Percentiles rank a stretch among this genome's conserved stretches.
Conservation (phyloP, 2,797 vertebrate genomes). For the Hybognathus amarus region DNA sequence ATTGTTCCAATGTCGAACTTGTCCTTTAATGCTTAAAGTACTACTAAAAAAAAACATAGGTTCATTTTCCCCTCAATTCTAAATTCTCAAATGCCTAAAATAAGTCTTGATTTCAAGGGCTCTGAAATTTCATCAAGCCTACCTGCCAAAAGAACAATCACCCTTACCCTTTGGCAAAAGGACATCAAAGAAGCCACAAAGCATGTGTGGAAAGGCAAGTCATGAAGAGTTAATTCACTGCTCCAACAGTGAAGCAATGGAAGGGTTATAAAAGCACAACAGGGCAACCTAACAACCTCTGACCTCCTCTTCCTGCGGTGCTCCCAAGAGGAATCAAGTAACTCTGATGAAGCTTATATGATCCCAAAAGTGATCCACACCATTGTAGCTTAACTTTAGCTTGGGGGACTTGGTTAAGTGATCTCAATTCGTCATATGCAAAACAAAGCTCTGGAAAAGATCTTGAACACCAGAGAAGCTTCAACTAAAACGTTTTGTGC, state of each 20-base stretch:
- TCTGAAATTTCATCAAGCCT: constrained; percentile 53
- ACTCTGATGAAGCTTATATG: constrained; percentile 66
- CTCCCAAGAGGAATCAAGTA: constrained; percentile 65
- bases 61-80: not conserved
- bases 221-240: constrained; percentile 55
- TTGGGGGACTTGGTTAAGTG: constrained; percentile 48
- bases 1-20: no score
- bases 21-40: no score
- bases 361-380: constrained; percentile 51
- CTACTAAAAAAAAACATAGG: not conserved
- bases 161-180: constrained; percentile 38
- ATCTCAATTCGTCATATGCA: constrained; percentile 62
- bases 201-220: constrained; percentile 44
- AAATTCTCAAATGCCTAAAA: constrained; percentile 19
- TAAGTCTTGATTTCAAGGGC: constrained; percentile 34
- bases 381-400: constrained; percentile 50
- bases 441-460: constrained; percentile 13
- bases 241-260: constrained; percentile 43
- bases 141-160: constrained; percentile 43
- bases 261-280: constrained; percentile 58
- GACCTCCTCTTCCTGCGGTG: constrained; percentile 62
- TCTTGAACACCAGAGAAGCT: not conserved
- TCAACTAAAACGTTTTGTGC: not conserved
- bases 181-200: constrained; percentile 60
- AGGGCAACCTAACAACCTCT: constrained; percentile 61